These are phyloP conservation scores for Xenops minutus DNA, from an alignment of 2,797 vertebrate species.

Conservation along the genomic window DNA sequence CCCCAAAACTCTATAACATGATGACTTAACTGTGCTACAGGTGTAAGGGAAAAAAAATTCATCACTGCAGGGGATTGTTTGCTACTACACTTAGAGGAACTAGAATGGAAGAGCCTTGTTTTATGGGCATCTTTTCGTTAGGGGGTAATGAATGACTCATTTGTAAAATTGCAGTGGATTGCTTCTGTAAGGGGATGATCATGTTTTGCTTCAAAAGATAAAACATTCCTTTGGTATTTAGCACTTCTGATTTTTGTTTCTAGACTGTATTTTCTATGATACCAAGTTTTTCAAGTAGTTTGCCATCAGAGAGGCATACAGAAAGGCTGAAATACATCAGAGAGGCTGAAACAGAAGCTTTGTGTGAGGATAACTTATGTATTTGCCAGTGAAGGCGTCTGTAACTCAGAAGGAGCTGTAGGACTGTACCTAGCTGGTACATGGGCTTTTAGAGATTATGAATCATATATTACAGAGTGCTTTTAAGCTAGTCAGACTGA, in stretches of 20 bases:
- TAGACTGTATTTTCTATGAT: neutral
- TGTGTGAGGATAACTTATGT: neutral
- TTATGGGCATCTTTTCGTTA: neutral
- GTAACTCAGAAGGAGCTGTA: neutral
- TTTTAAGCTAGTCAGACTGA: neutral
- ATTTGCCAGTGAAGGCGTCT: neutral
- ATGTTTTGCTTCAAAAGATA: neutral
- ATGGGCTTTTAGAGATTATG: neutral
- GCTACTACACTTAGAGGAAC: neutral
- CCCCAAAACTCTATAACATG: fast-evolving
- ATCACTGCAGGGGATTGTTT: neutral
- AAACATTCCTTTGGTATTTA: neutral
- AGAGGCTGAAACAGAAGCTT: neutral
- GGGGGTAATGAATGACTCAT: neutral
- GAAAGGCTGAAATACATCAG: no score
- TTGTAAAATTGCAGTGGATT: neutral
- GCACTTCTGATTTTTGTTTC: neutral
- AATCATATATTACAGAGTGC: neutral
- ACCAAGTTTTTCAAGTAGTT: neutral
- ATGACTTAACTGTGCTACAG: neutral
- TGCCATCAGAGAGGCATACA: neutral
- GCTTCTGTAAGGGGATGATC: neutral
- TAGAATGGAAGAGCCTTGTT: neutral
- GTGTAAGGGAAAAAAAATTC: neutral
- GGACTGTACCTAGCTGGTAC: neutral